Conservation (phyloP, 2,797 vertebrate species). For the Hipposideros larvatus region DNA sequence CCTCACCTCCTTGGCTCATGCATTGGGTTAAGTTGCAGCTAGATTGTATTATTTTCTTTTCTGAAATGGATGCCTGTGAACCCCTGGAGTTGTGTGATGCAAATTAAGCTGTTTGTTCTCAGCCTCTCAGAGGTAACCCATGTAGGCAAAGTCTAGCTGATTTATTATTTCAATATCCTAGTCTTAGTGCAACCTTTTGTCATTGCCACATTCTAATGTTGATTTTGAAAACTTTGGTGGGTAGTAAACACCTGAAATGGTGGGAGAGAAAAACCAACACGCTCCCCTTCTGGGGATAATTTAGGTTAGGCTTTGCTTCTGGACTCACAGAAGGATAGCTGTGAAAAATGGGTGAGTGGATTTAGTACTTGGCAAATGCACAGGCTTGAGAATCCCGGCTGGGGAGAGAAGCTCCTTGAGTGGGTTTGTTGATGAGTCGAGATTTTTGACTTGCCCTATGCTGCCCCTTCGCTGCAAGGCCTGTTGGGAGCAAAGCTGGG, state of each 20-base stretch:
- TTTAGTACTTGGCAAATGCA: constrained; percentile 7
- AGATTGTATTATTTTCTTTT: not conserved
- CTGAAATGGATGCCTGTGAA: not conserved
- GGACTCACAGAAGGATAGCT: not conserved
- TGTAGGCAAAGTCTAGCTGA: not conserved
- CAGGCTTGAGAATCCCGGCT: not conserved
- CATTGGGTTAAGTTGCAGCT: not conserved
- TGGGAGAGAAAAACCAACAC: not conserved
- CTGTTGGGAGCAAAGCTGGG: not conserved
- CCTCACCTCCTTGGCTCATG: not conserved
- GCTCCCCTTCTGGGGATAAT: not conserved
- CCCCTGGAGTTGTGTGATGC: not conserved
- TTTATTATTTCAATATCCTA: constrained; percentile 33
- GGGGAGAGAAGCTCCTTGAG: not conserved
- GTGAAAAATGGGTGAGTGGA: not conserved
- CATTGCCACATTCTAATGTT: not conserved
- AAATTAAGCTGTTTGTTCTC: not conserved
- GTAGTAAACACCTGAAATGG: not conserved
- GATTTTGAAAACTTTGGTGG: not conserved
- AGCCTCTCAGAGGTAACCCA: not conserved
- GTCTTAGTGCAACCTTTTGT: not conserved
- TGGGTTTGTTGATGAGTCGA: not conserved
- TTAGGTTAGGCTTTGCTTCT: constrained; percentile 20
- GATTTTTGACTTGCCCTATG: not conserved
- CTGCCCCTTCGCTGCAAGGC: not conserved